A percentile compares a stretch with the other conserved stretches of the same genome.
Evolutionary conservation across 2,797 vertebrate species (phyloP).

Genomic region (Chromis chromis): DNA sequence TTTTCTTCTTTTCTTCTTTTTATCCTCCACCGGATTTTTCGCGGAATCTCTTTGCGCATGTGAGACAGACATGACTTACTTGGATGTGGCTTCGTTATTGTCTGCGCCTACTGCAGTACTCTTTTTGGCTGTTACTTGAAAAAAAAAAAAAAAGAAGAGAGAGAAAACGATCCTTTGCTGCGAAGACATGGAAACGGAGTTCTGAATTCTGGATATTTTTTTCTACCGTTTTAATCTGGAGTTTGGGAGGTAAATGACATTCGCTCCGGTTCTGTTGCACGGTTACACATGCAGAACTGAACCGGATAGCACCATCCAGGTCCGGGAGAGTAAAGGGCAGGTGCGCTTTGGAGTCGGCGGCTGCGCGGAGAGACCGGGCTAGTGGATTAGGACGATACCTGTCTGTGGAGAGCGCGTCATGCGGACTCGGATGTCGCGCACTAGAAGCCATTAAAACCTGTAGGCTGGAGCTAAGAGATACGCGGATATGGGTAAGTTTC

Average conservation of each 20-base stretch:
- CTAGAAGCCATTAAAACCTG: conserved; percentile 82
- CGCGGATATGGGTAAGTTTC: conserved; percentile 85
- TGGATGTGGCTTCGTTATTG: conserved; percentile 72
- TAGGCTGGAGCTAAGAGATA: conserved; percentile 82
- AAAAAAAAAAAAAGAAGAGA: conserved; percentile 14
- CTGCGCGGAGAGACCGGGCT: conserved; percentile 77
- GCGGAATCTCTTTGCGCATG: conserved; percentile 54
- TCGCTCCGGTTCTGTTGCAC: conserved; percentile 49
- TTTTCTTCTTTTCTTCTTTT: conserved; percentile 3
- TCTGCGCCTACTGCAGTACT: conserved; percentile 67
- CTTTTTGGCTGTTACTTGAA: conserved; percentile 73
- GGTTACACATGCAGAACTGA: conserved; percentile 63
- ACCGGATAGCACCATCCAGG: conserved; percentile 60
- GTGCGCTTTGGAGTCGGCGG: conserved; percentile 78
- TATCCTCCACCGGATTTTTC: conserved; percentile 36
- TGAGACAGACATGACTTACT: conserved; percentile 70
- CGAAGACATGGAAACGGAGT: conserved; percentile 52
- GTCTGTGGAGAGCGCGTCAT: conserved; percentile 82
- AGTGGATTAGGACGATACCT: conserved; percentile 80
- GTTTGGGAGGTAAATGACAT: conserved; percentile 72
- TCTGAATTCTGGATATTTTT: conserved; percentile 47
- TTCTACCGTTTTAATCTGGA: conserved; percentile 47
- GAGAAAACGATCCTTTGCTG: conserved; percentile 40
- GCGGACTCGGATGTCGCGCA: conserved; percentile 82
- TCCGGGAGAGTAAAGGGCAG: conserved; percentile 76